Conservation (phyloP, 2,113 vertebrate species). For the Megatriorchis doriae region DNA sequence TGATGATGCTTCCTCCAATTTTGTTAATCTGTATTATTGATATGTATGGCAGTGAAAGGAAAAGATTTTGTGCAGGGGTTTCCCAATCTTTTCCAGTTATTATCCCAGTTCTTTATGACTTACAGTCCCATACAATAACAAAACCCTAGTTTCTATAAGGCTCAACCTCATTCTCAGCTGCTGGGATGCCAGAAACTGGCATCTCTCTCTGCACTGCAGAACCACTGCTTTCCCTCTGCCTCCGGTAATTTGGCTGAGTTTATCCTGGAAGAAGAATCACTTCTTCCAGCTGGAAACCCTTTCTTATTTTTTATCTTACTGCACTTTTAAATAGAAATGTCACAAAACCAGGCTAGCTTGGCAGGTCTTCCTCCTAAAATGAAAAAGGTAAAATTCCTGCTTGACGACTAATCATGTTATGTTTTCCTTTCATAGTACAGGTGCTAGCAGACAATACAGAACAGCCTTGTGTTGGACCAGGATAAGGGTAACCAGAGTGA, state of each 20-base stretch:
- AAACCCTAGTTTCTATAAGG: neutral
- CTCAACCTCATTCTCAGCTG: neutral
- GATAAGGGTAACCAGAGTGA: neutral
- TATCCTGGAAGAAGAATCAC: neutral
- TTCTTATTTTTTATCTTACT: neutral
- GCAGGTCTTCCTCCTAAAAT: neutral
- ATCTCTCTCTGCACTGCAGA: neutral
- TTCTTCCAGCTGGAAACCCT: neutral
- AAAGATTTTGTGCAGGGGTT: neutral
- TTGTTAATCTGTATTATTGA: neutral
- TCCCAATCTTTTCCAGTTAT: neutral
- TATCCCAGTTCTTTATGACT: neutral
- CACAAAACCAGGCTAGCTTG: neutral
- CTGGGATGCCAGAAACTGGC: neutral
- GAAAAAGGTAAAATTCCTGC: neutral
- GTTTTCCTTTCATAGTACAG: neutral
- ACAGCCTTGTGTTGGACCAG: neutral
- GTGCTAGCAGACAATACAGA: neutral
- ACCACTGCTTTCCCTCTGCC: neutral
- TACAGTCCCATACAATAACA: neutral
- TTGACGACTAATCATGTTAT: fast-evolving
- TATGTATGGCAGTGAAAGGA: neutral
- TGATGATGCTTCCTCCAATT: neutral
- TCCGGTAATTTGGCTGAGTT: neutral
- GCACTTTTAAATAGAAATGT: neutral